Conservation (phyloP, 2,113 vertebrate genomes). For the Syngnathus scovelli region DNA sequence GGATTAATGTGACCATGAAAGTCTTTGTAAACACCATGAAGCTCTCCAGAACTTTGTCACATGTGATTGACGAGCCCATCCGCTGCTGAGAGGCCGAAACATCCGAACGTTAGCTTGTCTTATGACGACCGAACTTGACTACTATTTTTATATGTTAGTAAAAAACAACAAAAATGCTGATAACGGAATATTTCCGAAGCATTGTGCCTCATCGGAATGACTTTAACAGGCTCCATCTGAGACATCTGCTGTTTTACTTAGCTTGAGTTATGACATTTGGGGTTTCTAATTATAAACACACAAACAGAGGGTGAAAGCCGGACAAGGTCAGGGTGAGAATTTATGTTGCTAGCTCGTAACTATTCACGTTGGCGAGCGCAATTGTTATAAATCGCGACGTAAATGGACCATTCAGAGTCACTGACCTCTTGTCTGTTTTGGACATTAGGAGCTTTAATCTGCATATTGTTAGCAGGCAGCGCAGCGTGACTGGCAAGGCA, state of each 20-base stretch:
- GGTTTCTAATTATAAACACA: conserved; percentile 20
- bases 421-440: conserved; percentile 34
- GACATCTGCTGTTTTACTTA: conserved; percentile 36
- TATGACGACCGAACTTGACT: neutral
- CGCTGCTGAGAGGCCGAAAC: conserved; percentile 23
- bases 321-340: conserved; percentile 15
- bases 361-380: neutral
- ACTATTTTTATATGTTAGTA: conserved; percentile 10
- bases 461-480: conserved; percentile 34
- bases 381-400: conserved; percentile 20
- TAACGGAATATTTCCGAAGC: conserved; percentile 27
- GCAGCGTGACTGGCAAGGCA: conserved; percentile 33
- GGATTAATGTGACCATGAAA: conserved; percentile 12
- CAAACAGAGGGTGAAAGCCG: conserved; percentile 6
- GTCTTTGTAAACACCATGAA: conserved; percentile 13
- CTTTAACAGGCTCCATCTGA: conserved; percentile 42
- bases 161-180: conserved; percentile 22
- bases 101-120: conserved; percentile 19
- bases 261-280: conserved; percentile 14
- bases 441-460: conserved; percentile 44
- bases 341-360: conserved; percentile 14
- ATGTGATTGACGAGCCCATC: conserved; percentile 11
- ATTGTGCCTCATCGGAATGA: conserved; percentile 30
- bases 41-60: conserved; percentile 34
- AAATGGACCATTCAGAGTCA: conserved; percentile 27